Conservation (phyloP, 2,113 vertebrate genomes). For the Notarius quadriscutis region DNA sequence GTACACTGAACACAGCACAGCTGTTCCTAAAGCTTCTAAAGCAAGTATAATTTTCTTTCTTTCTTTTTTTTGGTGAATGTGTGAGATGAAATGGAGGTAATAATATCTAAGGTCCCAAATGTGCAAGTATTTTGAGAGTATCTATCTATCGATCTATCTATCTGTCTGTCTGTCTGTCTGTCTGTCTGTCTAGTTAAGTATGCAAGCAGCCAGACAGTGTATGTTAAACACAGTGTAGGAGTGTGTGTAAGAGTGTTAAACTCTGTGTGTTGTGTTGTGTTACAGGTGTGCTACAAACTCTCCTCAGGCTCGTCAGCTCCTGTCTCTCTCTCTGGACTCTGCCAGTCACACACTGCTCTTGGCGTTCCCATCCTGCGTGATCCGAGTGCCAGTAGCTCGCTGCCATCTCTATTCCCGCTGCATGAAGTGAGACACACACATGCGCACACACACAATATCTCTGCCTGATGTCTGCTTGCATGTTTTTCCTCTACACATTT, state of each 20-base stretch:
- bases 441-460: conserved; percentile 26
- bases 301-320: conserved; percentile 75
- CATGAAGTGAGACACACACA: conserved; percentile 84
- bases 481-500: not conserved
- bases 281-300: conserved; percentile 82
- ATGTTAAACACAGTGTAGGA: not conserved
- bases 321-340: conserved; percentile 86
- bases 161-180: not conserved
- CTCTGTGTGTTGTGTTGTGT: conserved; percentile 49
- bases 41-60: not conserved
- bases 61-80: not conserved
- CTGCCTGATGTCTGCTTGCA: conserved; percentile 30
- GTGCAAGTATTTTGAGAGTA: not conserved
- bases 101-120: not conserved
- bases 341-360: conserved; percentile 82
- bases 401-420: conserved; percentile 92
- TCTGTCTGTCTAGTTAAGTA: not conserved
- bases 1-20: not conserved
- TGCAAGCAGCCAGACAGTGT: too few species aligned
- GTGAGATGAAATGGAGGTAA: conserved; percentile 19
- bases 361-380: conserved; percentile 88
- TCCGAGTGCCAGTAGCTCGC: conserved; percentile 85
- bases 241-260: conserved; percentile 12
- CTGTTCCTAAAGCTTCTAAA: not conserved
- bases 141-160: not conserved